These are phyloP conservation scores for Drosophila sechellia DNA, from an alignment of 1,140 invertebrate genomes.

Conservation along the genomic window DNA sequence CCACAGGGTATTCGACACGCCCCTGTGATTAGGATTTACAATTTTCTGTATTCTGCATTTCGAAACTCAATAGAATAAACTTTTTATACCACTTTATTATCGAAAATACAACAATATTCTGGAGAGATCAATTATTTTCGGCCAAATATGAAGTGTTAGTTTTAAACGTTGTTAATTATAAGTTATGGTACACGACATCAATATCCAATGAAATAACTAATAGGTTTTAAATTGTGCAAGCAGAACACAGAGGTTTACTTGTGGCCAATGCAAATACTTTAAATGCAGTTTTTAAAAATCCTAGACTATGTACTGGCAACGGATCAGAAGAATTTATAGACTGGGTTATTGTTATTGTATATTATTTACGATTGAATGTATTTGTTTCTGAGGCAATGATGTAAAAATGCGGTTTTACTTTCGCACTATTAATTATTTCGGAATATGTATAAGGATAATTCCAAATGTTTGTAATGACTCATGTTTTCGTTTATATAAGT, in stretches of 20 bases:
- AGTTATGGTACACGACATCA: constrained; percentile 36
- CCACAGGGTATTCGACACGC: constrained; percentile 71
- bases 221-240: constrained; percentile 33
- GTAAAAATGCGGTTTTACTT: constrained; percentile 5
- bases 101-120: constrained; percentile 37
- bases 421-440: not conserved
- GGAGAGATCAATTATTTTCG: constrained; percentile 46
- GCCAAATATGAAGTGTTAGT: constrained; percentile 35
- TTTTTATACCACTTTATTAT: constrained; percentile 59
- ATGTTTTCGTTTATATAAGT: constrained; percentile 17
- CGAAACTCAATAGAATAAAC: constrained; percentile 53
- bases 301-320: constrained; percentile 20
- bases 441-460: constrained; percentile 7
- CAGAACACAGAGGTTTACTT: constrained; percentile 3
- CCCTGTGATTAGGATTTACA: constrained; percentile 72
- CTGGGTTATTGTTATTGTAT: constrained; percentile 25
- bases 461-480: constrained; percentile 12
- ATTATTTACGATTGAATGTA: not conserved
- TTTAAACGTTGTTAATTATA: constrained; percentile 44
- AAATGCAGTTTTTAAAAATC: constrained; percentile 29
- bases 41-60: constrained; percentile 56
- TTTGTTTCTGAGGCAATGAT: constrained; percentile 4
- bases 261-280: constrained; percentile 35
- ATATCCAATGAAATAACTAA: constrained; percentile 32
- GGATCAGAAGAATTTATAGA: constrained; percentile 34